Conservation (phyloP, 1,140 invertebrate genomes). For the Stegodyphus mimosarum region DNA sequence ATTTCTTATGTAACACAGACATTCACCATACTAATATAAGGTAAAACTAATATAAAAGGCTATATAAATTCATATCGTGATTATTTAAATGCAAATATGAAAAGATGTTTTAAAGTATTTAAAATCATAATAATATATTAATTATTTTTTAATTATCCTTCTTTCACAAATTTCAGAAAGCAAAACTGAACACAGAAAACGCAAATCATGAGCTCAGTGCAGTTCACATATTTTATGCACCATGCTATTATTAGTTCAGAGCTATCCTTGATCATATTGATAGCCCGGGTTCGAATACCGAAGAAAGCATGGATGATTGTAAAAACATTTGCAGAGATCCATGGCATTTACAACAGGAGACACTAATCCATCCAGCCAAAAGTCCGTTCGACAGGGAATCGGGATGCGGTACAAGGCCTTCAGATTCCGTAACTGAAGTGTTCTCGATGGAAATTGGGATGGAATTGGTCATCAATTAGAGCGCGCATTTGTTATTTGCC, state of each 20-base stretch:
- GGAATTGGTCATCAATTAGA: not conserved
- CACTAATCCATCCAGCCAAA: not conserved
- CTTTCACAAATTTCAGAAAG: too few relatives aligned
- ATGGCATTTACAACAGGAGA: not conserved
- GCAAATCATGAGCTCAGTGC: too few relatives aligned
- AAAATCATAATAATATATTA: too few relatives aligned
- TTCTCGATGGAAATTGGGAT: not conserved
- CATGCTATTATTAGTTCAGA: not conserved
- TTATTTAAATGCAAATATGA: too few relatives aligned
- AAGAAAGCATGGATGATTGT: not conserved
- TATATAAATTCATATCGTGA: too few relatives aligned
- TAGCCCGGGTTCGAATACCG: not conserved
- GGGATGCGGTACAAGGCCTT: not conserved
- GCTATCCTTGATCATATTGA: not conserved
- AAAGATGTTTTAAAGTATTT: too few relatives aligned
- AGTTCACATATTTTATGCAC: not conserved
- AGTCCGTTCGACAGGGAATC: not conserved
- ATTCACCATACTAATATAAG: too few relatives aligned
- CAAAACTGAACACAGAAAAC: too few relatives aligned
- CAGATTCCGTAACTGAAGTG: not conserved
- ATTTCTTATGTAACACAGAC: too few relatives aligned
- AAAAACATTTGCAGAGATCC: not conserved
- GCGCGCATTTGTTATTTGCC: not conserved
- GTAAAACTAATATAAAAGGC: too few relatives aligned
- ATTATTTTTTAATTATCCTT: too few relatives aligned